Evolutionary conservation across 35 echinoderm and acorn worm genomes (phyloP).

Genomic region (Lytechinus variegatus): DNA sequence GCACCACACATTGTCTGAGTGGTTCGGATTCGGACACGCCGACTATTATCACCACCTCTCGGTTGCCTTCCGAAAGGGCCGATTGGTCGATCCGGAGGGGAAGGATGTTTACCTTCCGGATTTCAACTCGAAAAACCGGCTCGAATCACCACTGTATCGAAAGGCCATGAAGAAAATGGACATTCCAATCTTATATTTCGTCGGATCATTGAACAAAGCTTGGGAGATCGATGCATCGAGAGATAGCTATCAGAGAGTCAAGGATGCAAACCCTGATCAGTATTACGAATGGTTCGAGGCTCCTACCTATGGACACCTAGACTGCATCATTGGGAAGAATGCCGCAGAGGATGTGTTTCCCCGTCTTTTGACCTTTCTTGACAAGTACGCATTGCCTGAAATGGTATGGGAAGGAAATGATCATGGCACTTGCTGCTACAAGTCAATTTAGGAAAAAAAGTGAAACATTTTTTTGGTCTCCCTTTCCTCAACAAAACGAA

Average conservation of each 20-base stretch:
- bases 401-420: neutral
- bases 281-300: constrained; percentile 64
- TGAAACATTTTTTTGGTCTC: too few relatives aligned
- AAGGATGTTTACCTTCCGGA: constrained; percentile 30
- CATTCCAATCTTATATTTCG: neutral
- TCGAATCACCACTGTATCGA: neutral
- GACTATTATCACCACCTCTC: constrained; percentile 47
- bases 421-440: neutral
- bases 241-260: constrained; percentile 42
- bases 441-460: neutral
- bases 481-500: too few relatives aligned
- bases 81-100: neutral
- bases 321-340: constrained; percentile 72
- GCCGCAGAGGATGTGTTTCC: constrained; percentile 62
- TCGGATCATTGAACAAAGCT: constrained; percentile 49
- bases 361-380: constrained; percentile 56
- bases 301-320: constrained; percentile 70
- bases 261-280: constrained; percentile 70
- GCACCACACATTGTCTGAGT: constrained; percentile 65
- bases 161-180: neutral
- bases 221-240: constrained; percentile 62
- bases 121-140: constrained; percentile 47
- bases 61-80: constrained; percentile 37
- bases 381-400: constrained; percentile 44
- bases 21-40: constrained; percentile 56